Percentiles rank a stretch among this genome's conserved stretches.
Evolutionary conservation across 2,888 invertebrate species (phyloP).

Genomic region (Epinotia brunnichana): DNA sequence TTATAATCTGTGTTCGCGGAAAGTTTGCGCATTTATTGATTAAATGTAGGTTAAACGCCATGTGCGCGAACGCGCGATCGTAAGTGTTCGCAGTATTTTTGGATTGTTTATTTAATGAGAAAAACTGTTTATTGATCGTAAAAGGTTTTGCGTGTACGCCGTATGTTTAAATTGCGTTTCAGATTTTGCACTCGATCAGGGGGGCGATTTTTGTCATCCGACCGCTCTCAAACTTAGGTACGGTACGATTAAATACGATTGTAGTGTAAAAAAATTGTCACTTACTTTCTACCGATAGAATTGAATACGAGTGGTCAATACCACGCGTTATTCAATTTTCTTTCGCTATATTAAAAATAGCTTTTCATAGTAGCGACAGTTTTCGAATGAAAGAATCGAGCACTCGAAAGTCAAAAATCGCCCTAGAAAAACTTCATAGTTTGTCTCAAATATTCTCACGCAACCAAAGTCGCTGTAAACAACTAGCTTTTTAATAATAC

Average conservation of each 20-base stretch:
- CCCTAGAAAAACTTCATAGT: neutral
- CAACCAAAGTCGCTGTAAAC: neutral
- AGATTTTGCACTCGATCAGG: conserved; percentile 8
- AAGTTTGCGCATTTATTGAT: conserved; percentile 53
- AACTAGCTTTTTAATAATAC: neutral
- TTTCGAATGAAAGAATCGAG: too few relatives aligned
- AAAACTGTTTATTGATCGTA: conserved; percentile 35
- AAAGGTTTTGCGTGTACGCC: conserved; percentile 22
- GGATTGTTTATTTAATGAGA: conserved; percentile 29
- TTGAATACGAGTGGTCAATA: too few relatives aligned
- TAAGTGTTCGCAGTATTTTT: conserved; percentile 41
- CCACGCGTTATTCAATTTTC: too few relatives aligned
- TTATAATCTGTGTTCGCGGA: conserved; percentile 46
- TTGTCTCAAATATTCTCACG: neutral
- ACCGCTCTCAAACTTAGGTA: too few relatives aligned
- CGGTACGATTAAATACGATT: too few relatives aligned
- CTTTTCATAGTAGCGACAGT: too few relatives aligned
- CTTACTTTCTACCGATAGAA: too few relatives aligned
- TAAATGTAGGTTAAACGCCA: conserved; percentile 54
- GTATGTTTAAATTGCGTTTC: conserved; percentile 16
- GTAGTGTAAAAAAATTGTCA: too few relatives aligned
- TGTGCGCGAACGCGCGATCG: conserved; percentile 49
- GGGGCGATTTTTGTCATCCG: too few relatives aligned
- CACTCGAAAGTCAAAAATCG: too few relatives aligned
- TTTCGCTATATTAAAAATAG: too few relatives aligned